phyloP scores from a whole-genome alignment of 2,113 vertebrate species.

The Sardina pilchardus region DNA sequence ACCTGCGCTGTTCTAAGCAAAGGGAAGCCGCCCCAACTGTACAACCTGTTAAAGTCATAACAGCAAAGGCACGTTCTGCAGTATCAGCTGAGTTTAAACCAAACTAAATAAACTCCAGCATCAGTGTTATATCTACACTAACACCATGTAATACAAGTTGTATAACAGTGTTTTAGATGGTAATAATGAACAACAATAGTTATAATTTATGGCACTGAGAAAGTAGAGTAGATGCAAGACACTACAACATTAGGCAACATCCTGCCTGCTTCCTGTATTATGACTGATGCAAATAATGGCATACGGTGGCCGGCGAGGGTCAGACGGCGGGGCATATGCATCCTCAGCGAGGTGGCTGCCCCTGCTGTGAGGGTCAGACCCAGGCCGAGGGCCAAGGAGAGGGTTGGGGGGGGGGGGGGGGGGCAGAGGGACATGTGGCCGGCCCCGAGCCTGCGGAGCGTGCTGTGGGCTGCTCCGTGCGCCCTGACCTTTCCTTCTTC shows the following conservation, averaged over 20 bases:
- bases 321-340: neutral
- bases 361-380: neutral
- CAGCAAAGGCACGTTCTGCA: neutral
- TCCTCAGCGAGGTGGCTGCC: neutral
- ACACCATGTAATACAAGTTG: neutral
- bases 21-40: neutral
- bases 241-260: neutral
- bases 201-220: neutral
- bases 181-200: no score
- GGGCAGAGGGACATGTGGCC: neutral
- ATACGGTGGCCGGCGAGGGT: constrained; percentile 1
- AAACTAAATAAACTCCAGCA: neutral
- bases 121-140: neutral
- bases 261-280: constrained; percentile 18
- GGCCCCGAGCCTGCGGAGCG: neutral
- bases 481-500: neutral
- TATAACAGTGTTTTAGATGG: neutral
- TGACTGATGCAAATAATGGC: constrained; percentile 13
- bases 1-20: neutral
- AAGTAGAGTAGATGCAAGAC: neutral
- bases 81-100: neutral
- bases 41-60: neutral
- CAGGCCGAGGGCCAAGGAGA: neutral
- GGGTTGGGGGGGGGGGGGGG: neutral
- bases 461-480: neutral